Conservation (phyloP, 2,113 vertebrate species). For the Acrocephalus kingi region DNA sequence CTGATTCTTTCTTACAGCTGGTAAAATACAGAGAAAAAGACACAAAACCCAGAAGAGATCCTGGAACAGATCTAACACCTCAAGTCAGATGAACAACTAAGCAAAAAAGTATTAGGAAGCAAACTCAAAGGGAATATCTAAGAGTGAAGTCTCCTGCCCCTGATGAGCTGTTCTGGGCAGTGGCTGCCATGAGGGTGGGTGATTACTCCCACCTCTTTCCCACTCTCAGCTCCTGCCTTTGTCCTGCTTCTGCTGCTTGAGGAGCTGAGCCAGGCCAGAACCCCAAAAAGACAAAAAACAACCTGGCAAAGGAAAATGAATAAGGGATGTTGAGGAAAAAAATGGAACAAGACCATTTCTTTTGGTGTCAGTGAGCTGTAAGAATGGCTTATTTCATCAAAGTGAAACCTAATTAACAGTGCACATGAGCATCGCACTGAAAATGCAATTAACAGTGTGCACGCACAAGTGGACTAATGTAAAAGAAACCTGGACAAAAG, state of each 20-base stretch:
- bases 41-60: background rate
- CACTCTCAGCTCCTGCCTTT: background rate
- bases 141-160: background rate
- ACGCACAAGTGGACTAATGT: slow-evolving; percentile 11
- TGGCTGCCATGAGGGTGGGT: background rate
- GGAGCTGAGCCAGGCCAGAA: background rate
- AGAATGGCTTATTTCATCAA: slow-evolving; percentile 44
- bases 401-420: slow-evolving; percentile 50
- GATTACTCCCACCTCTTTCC: background rate
- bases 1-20: background rate
- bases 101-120: background rate
- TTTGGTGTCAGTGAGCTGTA: slow-evolving; percentile 46
- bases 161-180: background rate
- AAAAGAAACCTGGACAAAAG: slow-evolving; percentile 4
- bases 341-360: background rate
- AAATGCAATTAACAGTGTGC: slow-evolving; percentile 39
- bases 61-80: background rate
- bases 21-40: background rate
- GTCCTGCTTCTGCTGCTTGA: background rate
- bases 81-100: background rate
- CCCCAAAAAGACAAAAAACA: slow-evolving; percentile 12
- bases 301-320: slow-evolving; percentile 6
- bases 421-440: background rate
- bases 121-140: background rate
- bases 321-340: background rate